Percentiles rank a stretch among this genome's conserved stretches.
Evolutionary conservation across 2,888 invertebrate genomes (phyloP).

Genomic region (Amphipyra berbera): DNA sequence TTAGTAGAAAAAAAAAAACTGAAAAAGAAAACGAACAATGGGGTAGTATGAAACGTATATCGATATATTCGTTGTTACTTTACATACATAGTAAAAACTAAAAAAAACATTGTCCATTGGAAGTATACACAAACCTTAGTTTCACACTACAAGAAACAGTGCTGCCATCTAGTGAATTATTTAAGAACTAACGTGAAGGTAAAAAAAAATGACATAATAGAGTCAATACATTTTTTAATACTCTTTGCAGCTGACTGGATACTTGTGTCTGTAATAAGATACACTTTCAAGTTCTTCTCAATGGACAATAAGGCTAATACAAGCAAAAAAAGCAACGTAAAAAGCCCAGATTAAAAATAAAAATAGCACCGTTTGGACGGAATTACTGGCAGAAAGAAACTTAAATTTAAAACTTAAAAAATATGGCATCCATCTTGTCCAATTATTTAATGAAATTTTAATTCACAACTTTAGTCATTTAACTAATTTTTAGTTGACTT

Average conservation of each 20-base stretch:
- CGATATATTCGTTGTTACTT: conserved; percentile 82
- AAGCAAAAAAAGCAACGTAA: conserved; percentile 64
- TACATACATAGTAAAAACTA: conserved; percentile 46
- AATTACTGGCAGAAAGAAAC: conserved; percentile 69
- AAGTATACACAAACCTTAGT: conserved; percentile 24
- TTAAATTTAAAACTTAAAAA: conserved; percentile 73
- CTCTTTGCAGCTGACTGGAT: too few species aligned
- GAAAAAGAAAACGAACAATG: conserved; percentile 76
- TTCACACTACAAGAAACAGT: neutral
- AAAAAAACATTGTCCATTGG: conserved; percentile 37
- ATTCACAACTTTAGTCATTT: conserved; percentile 24
- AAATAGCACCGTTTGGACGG: conserved; percentile 86
- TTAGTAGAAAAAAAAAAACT: conserved; percentile 60
- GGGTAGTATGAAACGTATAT: conserved; percentile 87
- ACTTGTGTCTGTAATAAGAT: too few species aligned
- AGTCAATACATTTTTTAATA: neutral
- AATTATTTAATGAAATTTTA: conserved; percentile 45
- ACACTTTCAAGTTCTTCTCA: conserved; percentile 19
- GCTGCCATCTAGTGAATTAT: conserved; percentile 19
- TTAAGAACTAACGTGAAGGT: neutral
- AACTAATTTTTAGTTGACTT: conserved; percentile 9
- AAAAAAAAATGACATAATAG: neutral
- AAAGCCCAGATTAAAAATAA: conserved; percentile 65
- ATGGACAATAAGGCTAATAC: conserved; percentile 47
- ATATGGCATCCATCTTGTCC: conserved; percentile 83